Evolutionary conservation across 2,113 vertebrate species (phyloP), one percentile per base, ranked within the genome.

Genomic region (Heteronetta atricapilla): DNA sequence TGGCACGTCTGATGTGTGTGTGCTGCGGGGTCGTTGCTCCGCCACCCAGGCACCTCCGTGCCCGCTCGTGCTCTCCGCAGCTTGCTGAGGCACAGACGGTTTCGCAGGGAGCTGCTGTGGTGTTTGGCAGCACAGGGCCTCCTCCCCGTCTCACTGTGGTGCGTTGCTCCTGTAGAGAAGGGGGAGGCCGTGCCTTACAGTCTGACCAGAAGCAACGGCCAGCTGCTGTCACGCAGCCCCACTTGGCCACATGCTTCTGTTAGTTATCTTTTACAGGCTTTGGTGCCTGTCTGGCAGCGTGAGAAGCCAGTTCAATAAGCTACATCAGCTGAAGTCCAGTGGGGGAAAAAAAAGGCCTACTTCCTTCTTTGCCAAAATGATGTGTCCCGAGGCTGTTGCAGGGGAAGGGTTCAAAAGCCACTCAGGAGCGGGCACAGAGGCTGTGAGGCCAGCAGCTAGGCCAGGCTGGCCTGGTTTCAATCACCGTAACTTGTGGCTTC

Each of bases 11-110:
- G 20, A 17, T 2, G 42, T 26, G 0, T 11, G 34, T 7, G 33
- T 28, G 1, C 55, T 17, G 11, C 0, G 0, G 12, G 50, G 28
- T 13, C 50, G 29, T 33, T 44, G 1, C 3, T 25, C 26, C 2
- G 10, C 26, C 33, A 3, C 2, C 3, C 0, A 0, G 10, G 19
- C 29, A 28, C 33, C n/a, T 25, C 75, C 2, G 0, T 29, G 68
- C 67, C 76, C 1, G 1, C 31, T 17, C 34, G 4, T 1, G 2
- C 53, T 55, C 29, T 33, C 44, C 14, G 1, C 1, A 3, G 34
- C 25, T 44, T 1, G 0, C 34, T 34, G 1, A 4, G 36, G 17
- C 44, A 28, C 63, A 59, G 4, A 55, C 36, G 73, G 11, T 44
- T 83, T 77, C 33, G 28, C 60, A 15, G 48, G 42, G 21, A 80